These are phyloP conservation scores for Brachystomella parvula DNA, from an alignment of 1,140 invertebrate genomes.

Conservation along the genomic window DNA sequence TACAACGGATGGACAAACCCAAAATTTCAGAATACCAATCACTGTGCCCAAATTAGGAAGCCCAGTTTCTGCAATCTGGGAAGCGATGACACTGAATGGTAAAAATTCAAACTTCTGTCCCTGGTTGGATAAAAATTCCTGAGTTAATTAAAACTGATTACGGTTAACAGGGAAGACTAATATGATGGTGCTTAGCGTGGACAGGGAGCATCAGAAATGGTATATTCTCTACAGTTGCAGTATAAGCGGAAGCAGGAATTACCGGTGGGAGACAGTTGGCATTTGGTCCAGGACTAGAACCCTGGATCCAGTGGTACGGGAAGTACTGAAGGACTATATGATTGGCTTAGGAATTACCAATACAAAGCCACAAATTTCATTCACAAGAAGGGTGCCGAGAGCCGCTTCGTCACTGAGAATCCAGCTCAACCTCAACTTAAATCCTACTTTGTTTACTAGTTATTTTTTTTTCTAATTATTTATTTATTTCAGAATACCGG, in stretches of 20 bases:
- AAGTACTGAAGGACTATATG: neutral
- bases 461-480: too few species aligned
- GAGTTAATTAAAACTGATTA: neutral
- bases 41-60: constrained; percentile 1
- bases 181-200: neutral
- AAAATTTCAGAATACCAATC: neutral
- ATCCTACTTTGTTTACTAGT: too few species aligned
- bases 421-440: too few species aligned
- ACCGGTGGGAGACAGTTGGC: constrained; percentile 11
- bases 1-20: neutral
- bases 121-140: neutral
- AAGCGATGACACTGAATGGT: constrained; percentile 7
- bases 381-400: constrained; percentile 1
- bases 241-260: neutral
- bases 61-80: constrained; percentile 6
- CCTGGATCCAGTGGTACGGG: neutral
- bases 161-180: neutral
- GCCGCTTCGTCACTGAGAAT: too few species aligned
- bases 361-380: constrained; percentile 4
- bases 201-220: constrained; percentile 5
- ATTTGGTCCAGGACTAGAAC: neutral
- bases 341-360: constrained; percentile 5
- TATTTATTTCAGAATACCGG: too few species aligned
- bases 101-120: neutral
- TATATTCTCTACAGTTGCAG: constrained; percentile 9